Evolutionary conservation across 2,113 vertebrate species (phyloP).

Genomic region (Neotoma lepida): DNA sequence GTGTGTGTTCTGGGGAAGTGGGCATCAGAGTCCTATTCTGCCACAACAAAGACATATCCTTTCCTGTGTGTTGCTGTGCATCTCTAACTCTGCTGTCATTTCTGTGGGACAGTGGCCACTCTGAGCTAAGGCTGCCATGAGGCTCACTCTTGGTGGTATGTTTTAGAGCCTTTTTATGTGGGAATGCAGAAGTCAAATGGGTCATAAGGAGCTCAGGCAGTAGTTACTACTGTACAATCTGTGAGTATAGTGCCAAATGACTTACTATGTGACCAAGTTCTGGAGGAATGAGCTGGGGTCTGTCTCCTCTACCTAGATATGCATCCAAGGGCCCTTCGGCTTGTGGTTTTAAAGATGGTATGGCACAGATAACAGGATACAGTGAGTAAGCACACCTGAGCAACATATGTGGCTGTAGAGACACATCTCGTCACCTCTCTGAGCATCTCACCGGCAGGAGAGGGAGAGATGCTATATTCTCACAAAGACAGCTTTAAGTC

Average conservation of each 20-base stretch:
- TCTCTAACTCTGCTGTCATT: neutral
- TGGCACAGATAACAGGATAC: neutral
- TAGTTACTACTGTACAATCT: accelerated
- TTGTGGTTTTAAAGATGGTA: neutral
- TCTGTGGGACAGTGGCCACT: neutral
- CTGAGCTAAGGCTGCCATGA: neutral
- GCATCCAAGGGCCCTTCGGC: too few relatives aligned
- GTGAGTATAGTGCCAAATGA: accelerated
- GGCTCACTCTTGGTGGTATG: neutral
- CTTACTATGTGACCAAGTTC: too few relatives aligned
- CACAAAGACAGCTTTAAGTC: neutral
- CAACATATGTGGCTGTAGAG: neutral
- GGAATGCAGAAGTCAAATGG: neutral
- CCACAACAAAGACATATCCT: accelerated
- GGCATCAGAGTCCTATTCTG: neutral
- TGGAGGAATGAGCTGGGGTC: neutral
- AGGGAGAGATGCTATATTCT: too few relatives aligned
- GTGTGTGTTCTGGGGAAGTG: neutral
- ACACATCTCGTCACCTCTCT: neutral
- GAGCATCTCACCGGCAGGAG: neutral
- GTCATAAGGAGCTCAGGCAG: neutral
- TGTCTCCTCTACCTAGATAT: neutral
- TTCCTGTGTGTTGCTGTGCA: neutral
- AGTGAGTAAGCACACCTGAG: neutral
- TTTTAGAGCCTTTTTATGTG: neutral